Percentiles rank a stretch among this genome's conserved stretches.
Conservation (phyloP, 1,140 invertebrate species). For the Tetramorium simillimum region DNA sequence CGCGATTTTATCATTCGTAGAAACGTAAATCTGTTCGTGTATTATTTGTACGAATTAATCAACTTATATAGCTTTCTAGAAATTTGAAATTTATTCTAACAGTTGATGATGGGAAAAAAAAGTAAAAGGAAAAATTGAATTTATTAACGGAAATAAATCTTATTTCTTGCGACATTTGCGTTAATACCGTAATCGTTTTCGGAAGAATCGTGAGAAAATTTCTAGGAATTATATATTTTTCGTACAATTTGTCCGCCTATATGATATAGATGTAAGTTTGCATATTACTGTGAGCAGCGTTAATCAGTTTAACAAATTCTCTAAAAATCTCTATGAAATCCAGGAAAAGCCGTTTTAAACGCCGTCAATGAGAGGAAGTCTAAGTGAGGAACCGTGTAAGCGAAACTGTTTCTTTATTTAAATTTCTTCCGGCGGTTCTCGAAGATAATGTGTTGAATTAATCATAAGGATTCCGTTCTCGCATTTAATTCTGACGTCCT, state of each 20-base stretch:
- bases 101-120: neutral
- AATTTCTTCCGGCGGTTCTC: conserved; percentile 69
- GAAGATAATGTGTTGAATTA: conserved; percentile 74
- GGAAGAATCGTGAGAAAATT: neutral
- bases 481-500: conserved; percentile 61
- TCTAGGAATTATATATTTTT: neutral
- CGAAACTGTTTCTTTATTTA: conserved; percentile 75
- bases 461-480: conserved; percentile 69
- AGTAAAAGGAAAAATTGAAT: neutral
- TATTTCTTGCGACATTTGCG: neutral
- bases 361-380: conserved; percentile 28
- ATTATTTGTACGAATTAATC: neutral
- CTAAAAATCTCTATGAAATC: conserved; percentile 8
- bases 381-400: conserved; percentile 71
- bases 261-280: neutral
- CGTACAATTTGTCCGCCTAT: neutral
- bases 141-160: neutral
- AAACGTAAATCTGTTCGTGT: neutral
- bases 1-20: neutral
- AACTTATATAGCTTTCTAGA: neutral
- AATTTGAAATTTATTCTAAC: neutral
- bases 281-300: neutral
- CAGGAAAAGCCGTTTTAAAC: conserved; percentile 3
- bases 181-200: neutral
- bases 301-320: conserved; percentile 36